Conservation (phyloP, 2,888 invertebrate species). For the Timema cristinae region DNA sequence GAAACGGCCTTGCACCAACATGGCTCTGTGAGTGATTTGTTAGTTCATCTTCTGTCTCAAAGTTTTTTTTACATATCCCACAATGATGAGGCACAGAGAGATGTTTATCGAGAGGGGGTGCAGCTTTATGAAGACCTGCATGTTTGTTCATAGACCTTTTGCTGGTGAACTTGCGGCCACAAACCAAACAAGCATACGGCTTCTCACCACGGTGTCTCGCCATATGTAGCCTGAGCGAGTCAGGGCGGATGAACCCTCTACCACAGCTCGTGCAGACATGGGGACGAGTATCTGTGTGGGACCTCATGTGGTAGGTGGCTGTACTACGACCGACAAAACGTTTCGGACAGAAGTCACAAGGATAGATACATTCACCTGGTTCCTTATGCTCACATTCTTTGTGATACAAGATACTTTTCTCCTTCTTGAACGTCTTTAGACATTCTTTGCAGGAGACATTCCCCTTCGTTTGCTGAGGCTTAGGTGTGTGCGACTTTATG, state of each 20-base stretch:
- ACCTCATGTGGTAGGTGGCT: slow-evolving; percentile 27
- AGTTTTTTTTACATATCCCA: slow-evolving; percentile 23
- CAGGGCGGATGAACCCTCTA: slow-evolving; percentile 33
- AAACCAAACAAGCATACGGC: slow-evolving; percentile 31
- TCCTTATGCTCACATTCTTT: slow-evolving; percentile 18
- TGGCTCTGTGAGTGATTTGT: slow-evolving; percentile 21
- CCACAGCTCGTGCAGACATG: slow-evolving; percentile 34
- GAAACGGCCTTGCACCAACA: slow-evolving; percentile 15
- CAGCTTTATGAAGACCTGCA: background rate
- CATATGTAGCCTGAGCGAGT: slow-evolving; percentile 33
- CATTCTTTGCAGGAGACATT: slow-evolving; percentile 25
- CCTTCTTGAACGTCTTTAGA: slow-evolving; percentile 21
- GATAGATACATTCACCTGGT: slow-evolving; percentile 21
- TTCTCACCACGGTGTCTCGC: slow-evolving; percentile 32
- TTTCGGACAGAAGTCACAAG: slow-evolving; percentile 30
- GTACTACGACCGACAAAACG: slow-evolving; percentile 29
- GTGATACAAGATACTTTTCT: slow-evolving; percentile 27
- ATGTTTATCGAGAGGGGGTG: too few species aligned
- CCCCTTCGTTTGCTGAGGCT: slow-evolving; percentile 8
- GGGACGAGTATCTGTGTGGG: slow-evolving; percentile 35
- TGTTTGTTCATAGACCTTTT: slow-evolving; percentile 35
- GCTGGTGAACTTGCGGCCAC: slow-evolving; percentile 32
- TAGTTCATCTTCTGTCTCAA: slow-evolving; percentile 16
- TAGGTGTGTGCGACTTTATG: slow-evolving; percentile 23
- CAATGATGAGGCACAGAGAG: slow-evolving; percentile 9